phyloP scores from a whole-genome alignment of 2,797 vertebrate genomes.

The Coranthus polyacanthus region DNA sequence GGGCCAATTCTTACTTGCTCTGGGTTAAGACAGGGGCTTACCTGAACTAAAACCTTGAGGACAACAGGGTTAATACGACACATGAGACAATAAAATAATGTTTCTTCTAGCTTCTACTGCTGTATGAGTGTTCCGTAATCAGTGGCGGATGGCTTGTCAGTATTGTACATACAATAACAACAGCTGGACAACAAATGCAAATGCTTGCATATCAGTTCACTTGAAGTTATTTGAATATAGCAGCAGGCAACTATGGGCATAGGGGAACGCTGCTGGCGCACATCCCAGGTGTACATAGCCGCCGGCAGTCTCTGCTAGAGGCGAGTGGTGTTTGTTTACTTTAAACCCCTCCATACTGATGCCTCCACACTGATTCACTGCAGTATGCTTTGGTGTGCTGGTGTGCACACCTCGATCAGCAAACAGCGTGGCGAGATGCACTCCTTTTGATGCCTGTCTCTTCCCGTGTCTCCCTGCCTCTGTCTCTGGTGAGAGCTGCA shows the following conservation, averaged over 20 bases:
- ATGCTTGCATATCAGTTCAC: conserved; percentile 40
- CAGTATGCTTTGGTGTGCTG: conserved; percentile 47
- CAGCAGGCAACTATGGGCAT: conserved; percentile 56
- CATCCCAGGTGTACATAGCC: conserved; percentile 66
- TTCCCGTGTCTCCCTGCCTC: conserved; percentile 40
- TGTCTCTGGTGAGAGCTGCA: conserved; percentile 34
- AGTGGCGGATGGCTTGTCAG: neutral
- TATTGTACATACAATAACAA: conserved; percentile 13
- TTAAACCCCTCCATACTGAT: conserved; percentile 57
- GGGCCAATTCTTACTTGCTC: conserved; percentile 42
- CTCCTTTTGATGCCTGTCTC: conserved; percentile 66
- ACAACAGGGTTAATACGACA: conserved; percentile 31
- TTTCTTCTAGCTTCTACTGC: conserved; percentile 3
- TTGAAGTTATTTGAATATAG: conserved; percentile 59
- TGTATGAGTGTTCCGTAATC: conserved; percentile 6
- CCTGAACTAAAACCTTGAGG: conserved; percentile 34
- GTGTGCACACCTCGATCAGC: conserved; percentile 49
- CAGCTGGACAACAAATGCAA: conserved; percentile 45
- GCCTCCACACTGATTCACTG: conserved; percentile 62
- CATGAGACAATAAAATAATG: conserved; percentile 4
- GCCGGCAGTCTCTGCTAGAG: conserved; percentile 58
- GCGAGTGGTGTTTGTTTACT: conserved; percentile 75
- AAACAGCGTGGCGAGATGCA: conserved; percentile 55
- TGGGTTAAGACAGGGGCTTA: conserved; percentile 58
- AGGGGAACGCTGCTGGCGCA: conserved; percentile 48